Evolutionary conservation across 37 sponge, comb jelly and placozoan species (phyloP), one percentile per base, ranked within the genome.

Genomic region (Diacarnus erythraeanus): DNA sequence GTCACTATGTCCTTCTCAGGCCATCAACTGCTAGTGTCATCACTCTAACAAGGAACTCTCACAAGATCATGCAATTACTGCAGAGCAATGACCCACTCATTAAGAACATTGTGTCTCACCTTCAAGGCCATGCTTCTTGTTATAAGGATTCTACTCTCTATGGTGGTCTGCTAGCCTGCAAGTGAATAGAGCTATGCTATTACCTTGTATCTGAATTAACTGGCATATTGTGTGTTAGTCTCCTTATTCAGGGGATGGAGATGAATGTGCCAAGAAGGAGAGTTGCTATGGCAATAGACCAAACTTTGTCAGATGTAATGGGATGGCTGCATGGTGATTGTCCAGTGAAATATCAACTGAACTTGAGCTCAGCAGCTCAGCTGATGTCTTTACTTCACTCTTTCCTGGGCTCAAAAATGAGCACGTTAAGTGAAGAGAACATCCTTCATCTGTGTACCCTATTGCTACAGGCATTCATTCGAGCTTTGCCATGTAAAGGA

Each of bases 401-500:
- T 21, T 47, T 27, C 59, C 64, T 86, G 47, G 60, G 42, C 26
- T 58, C 76, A 8, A 82, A 70, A 42, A 39, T 22, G 26, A 30
- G 42, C 38, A 31, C 57, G 23, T 67, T 8, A 57, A 44, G 67
- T 27, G 57, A 68, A 37, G 57, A 20, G 12, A 57, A 80, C 21
- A 3, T n/a, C 30, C 44, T 74, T 0, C 66, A 65, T 35, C 66
- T 65, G 35, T 65, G 35, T 2, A 65, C 66, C 3, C 56, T 85
- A 3, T n/a, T 84, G 39, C 64, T 90, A 1, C 75, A 81, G 77
- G 90, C 84, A 60, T 60, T 77, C 39, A 26, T 77, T 33, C 33
- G 61, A n/a, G 77, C 54, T 4, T 23, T 61, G 63, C 77, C 77
- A 1, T 10, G 23, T 15, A 4, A 18, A 35, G 40, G 30, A 1